Base-by-base conservation (phyloP, 2,888 invertebrate genomes). In the Xestia sexstrigata region DNA sequence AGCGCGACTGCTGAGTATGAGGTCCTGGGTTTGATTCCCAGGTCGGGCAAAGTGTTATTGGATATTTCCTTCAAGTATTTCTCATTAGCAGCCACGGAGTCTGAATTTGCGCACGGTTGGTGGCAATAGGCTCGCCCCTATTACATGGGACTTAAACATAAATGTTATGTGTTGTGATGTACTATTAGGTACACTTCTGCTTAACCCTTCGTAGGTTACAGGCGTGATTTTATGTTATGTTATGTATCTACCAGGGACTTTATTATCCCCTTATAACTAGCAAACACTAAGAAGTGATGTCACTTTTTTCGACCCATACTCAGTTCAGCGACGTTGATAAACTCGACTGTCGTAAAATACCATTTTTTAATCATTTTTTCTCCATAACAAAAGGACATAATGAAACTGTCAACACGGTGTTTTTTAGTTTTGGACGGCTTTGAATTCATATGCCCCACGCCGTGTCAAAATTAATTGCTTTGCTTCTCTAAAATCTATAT, bases 391-490 rank as follows among this genome's bases (percentile, higher is more conserved):
- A 52, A 49, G 3, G 0, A 3, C 23, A 23, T 49, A 49, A 23
- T 49, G 8, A 49, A 49, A 49, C 49, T 9, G 23, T 9, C 17
- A 23, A 52, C n/a, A 1, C 13, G n/a, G 1, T 23, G 23, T 9
- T 8, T 23, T 8, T 52, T 20, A 9, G n/a, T 71, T 42, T 42
- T 35, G 20, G 2, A 8, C 0, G 11, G 3, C 2, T 9, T 1
- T 35, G 30, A 39, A 65, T 26, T 35, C 35, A 71, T 49, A 63
- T 23, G 23, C 52, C 15, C 15, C 39, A 30, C 11, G 35, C 35
- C 23, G 20, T 42, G 30, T 45, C 35, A 47, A 76, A 76, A 42
- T 30, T 15, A 42, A 76, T 76, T 35, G 23, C 11, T 30, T 60
- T 30, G 30, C 6, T 74, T 39, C 17, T 2, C 20, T 17, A 39